phyloP scores from a whole-genome alignment of 92 coral and sea anemone genomes.

The Zoanthus sociatus region DNA sequence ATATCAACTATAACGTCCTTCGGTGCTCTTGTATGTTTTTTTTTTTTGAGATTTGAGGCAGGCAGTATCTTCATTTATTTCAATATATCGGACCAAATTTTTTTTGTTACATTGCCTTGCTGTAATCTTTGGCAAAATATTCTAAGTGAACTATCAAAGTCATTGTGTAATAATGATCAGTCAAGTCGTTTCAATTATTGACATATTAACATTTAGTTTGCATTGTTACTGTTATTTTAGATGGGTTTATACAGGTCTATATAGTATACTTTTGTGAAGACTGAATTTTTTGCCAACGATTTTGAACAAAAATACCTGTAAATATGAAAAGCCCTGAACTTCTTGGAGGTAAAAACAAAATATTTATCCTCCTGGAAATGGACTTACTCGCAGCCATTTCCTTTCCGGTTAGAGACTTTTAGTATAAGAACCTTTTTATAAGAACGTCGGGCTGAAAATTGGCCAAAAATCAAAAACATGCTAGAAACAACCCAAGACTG shows the following conservation, averaged over 20 bases:
- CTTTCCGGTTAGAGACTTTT: too few relatives aligned
- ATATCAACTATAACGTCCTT: too few relatives aligned
- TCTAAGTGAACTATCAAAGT: constrained; percentile 11
- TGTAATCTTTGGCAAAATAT: constrained; percentile 15
- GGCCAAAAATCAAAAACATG: too few relatives aligned
- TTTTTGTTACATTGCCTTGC: background rate
- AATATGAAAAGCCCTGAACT: background rate
- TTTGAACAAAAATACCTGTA: constrained; percentile 1
- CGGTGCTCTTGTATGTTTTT: too few relatives aligned
- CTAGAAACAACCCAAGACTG: too few relatives aligned
- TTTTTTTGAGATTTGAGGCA: too few relatives aligned
- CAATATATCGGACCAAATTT: too few relatives aligned
- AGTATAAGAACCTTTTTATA: too few relatives aligned
- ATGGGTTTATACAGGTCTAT: constrained; percentile 14
- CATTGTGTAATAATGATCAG: background rate
- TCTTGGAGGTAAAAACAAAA: background rate
- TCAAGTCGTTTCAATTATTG: constrained; percentile 7
- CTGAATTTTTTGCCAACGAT: background rate
- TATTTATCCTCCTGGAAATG: too few relatives aligned
- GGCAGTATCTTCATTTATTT: too few relatives aligned
- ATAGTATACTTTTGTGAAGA: constrained; percentile 1
- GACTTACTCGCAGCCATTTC: too few relatives aligned
- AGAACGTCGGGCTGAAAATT: too few relatives aligned
- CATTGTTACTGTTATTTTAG: constrained; percentile 14
- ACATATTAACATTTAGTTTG: constrained; percentile 14